Conservation (phyloP, 2,797 vertebrate genomes). For the Hyperoplus lanceolatus region DNA sequence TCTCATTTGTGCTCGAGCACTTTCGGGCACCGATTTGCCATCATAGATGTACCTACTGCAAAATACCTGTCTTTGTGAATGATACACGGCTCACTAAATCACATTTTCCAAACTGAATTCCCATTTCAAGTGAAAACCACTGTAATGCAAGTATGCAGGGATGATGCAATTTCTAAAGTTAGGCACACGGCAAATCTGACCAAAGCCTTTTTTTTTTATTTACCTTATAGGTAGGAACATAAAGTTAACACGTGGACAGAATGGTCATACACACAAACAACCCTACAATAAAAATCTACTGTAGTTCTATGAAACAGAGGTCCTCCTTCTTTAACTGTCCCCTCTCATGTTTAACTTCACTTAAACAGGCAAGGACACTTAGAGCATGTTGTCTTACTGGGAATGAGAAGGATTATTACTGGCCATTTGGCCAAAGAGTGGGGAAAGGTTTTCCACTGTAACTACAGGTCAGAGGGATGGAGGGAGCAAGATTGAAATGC, state of each 20-base stretch:
- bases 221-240: conserved; percentile 38
- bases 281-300: conserved; percentile 10
- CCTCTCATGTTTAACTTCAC: conserved; percentile 21
- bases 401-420: background rate
- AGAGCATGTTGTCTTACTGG: background rate
- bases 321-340: conserved; percentile 7
- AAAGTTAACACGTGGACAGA: conserved; percentile 48
- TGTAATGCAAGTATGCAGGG: conserved; percentile 46
- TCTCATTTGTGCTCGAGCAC: too few species aligned
- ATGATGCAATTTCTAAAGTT: conserved; percentile 68
- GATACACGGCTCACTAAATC: conserved; percentile 54
- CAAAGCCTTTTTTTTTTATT: conserved; percentile 64
- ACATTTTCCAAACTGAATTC: conserved; percentile 59
- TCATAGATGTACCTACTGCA: background rate
- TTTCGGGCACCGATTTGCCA: too few species aligned
- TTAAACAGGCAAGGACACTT: conserved; percentile 22
- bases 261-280: conserved; percentile 16
- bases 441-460: background rate
- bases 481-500: background rate
- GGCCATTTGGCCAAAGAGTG: background rate
- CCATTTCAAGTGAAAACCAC: conserved; percentile 57
- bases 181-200: conserved; percentile 62
- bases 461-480: background rate
- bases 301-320: background rate
- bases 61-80: conserved; percentile 51